phyloP scores from a whole-genome alignment of 2,113 vertebrate genomes.

The Spizaetus ornatus region DNA sequence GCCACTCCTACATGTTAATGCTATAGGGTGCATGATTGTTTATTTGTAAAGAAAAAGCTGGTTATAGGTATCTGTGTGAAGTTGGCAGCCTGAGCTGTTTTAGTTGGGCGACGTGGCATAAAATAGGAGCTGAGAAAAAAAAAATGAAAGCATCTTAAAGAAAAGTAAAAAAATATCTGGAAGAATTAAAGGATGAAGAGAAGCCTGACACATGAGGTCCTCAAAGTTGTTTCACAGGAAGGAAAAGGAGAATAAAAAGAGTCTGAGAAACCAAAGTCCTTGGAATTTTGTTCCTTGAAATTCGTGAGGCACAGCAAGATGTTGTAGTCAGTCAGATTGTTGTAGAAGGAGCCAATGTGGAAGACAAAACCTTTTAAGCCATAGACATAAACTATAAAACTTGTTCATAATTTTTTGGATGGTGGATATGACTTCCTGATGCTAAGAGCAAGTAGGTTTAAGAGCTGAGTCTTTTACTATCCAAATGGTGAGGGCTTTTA shows the following conservation, averaged over 20 bases:
- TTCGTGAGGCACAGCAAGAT: background rate
- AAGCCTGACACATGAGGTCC: background rate
- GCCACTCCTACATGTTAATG: background rate
- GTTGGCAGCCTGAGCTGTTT: background rate
- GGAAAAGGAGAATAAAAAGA: background rate
- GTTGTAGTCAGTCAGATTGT: background rate
- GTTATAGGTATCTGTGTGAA: background rate
- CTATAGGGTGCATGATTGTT: background rate
- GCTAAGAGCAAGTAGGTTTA: background rate
- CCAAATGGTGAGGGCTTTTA: background rate
- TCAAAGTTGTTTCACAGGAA: background rate
- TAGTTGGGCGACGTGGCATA: background rate
- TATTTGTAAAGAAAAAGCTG: background rate
- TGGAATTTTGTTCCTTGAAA: background rate
- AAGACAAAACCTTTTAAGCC: background rate
- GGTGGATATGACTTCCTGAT: background rate
- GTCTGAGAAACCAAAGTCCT: background rate
- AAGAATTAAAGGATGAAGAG: background rate
- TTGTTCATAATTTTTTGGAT: background rate
- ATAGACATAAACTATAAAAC: background rate
- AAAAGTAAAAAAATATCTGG: background rate
- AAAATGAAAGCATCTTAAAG: background rate
- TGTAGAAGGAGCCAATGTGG: background rate
- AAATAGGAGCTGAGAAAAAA: background rate
- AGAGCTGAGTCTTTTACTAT: background rate